phyloP scores from a whole-genome alignment of 2,888 invertebrate genomes.

The Phlogophora meticulosa region DNA sequence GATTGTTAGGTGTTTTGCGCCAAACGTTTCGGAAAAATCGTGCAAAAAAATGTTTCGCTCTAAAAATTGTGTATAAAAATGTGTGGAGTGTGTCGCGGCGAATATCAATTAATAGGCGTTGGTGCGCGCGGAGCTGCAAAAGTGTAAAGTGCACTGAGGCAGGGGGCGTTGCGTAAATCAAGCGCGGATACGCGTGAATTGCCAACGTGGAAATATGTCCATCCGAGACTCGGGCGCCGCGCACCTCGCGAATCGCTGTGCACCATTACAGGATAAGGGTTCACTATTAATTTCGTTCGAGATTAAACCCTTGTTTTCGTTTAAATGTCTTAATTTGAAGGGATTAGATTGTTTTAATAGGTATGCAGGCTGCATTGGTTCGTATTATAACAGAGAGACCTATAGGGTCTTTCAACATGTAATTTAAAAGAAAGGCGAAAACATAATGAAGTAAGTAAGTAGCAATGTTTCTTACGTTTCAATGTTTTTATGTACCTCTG shows the following conservation, averaged over 20 bases:
- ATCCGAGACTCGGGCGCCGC: conserved; percentile 50
- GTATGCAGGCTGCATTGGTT: not conserved
- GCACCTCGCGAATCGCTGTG: not conserved
- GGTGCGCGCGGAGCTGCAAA: conserved; percentile 88
- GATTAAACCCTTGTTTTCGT: not conserved
- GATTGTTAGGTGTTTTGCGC: conserved; percentile 12
- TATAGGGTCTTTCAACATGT: not conserved
- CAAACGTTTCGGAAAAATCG: conserved; percentile 19
- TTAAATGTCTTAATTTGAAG: not conserved
- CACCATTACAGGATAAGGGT: not conserved
- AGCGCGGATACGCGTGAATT: conserved; percentile 82
- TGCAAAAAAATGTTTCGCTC: conserved; percentile 46
- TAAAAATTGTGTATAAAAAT: conserved; percentile 68
- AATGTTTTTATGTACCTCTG: not conserved
- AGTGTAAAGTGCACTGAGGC: conserved; percentile 89
- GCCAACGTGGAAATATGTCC: conserved; percentile 82
- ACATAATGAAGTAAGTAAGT: not conserved
- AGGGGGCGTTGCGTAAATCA: conserved; percentile 88
- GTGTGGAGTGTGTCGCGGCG: conserved; percentile 80
- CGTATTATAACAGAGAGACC: not conserved
- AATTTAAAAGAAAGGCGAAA: not conserved
- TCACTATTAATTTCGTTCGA: not conserved
- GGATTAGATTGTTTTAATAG: not conserved
- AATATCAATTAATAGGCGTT: conserved; percentile 88
- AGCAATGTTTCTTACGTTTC: not conserved